Evolutionary conservation across 2,113 vertebrate species (phyloP).

Genomic region (Silurus glanis): DNA sequence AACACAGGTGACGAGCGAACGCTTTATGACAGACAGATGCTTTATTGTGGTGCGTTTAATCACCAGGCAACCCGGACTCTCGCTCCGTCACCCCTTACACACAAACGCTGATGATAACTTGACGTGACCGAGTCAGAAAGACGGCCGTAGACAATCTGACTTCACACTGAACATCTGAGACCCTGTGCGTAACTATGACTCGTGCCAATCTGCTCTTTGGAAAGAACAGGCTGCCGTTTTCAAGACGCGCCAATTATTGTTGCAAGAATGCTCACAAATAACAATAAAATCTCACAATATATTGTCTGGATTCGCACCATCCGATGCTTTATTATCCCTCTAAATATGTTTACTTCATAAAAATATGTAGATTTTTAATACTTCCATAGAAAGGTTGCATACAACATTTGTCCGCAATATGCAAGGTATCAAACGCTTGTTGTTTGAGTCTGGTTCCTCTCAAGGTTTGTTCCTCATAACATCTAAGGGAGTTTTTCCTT

Average conservation of each 20-base stretch:
- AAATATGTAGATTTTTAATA: background rate
- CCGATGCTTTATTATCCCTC: background rate
- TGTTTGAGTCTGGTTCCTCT: too few relatives aligned
- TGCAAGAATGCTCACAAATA: background rate
- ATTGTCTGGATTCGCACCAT: background rate
- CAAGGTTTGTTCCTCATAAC: too few relatives aligned
- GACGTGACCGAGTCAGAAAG: background rate
- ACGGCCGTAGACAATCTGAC: background rate
- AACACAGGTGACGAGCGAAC: background rate
- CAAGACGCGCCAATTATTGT: background rate
- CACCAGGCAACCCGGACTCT: conserved; percentile 18
- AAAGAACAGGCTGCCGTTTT: background rate
- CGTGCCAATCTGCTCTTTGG: background rate
- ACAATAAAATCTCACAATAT: background rate
- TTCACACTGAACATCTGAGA: conserved; percentile 18
- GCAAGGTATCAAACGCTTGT: too few relatives aligned
- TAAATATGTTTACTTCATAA: background rate
- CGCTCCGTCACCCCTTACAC: background rate
- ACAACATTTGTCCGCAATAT: too few relatives aligned
- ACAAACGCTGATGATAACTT: background rate
- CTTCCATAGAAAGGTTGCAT: too few relatives aligned
- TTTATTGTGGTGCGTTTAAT: conserved; percentile 47
- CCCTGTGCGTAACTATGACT: background rate
- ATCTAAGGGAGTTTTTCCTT: too few relatives aligned
- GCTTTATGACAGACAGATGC: conserved; percentile 52